Evolutionary conservation across 2,888 invertebrate genomes (phyloP), one percentile per base, ranked within the genome.

Genomic region (Carpatolechia fugitivella): DNA sequence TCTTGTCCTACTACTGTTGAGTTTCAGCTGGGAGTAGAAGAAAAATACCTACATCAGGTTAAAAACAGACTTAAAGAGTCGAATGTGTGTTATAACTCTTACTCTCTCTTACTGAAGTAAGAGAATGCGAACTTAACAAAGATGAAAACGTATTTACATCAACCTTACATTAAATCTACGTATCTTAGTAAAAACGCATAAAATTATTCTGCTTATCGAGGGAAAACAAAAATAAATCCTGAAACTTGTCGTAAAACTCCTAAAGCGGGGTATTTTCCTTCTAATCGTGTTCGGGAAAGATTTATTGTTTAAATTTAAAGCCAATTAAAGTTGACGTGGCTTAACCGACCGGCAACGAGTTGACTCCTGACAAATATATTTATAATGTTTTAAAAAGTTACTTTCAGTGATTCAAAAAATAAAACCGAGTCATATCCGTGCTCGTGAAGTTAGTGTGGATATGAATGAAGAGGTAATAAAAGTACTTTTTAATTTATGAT

Each of bases 281-380:
- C 56, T 60, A 60, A 60, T 56, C 59, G 65, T 65, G 69, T 70
- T 68, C 64, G 65, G 63, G 60, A 64, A 62, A 66, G 72, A 80
- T 79, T 77, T 77, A 76, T 74, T 63, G 63, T 56, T 58, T 60
- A 63, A 72, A 71, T 74, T 74, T 73, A 72, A 75, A 68, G 72
- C 62, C 66, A 78, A 77, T 81, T 78, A 76, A 76, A 67, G 60
- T 70, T 69, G 71, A 73, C 70, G 63, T 60, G 57, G 54, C 62
- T 60, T 65, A 72, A 57, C 62, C 68, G 70, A 56, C 62, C 62
- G 65, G 61, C 62, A 64, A 61, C 61, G 56, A 57, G 55, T 41
- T 31, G 24, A 24, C 16, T 63, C 67, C 61, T 72, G 72, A 79
- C 72, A 76, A 72, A 78, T 75, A 70, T 79, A 72, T 74, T 65